Evolutionary conservation across 23 tunicate species (phyloP).

Genomic region (Ciona savignyi): DNA sequence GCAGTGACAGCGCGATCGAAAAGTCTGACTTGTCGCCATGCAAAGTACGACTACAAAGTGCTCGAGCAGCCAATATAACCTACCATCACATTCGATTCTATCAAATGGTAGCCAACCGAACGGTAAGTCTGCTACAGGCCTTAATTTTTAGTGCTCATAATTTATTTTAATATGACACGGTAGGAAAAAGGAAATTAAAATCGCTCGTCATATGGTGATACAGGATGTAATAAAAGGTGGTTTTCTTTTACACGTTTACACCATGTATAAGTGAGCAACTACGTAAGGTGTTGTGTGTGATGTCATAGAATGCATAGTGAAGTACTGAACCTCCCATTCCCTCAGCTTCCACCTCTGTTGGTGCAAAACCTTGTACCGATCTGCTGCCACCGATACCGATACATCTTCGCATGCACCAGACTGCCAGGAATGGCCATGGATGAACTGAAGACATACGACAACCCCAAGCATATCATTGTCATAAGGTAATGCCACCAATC

Average conservation of each 20-base stretch:
- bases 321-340: background rate
- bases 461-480: slow-evolving; percentile 65
- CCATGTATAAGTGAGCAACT: too few relatives aligned
- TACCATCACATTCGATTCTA: slow-evolving; percentile 49
- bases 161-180: too few relatives aligned
- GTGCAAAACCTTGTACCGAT: slow-evolving; percentile 82
- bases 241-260: too few relatives aligned
- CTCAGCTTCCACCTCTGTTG: slow-evolving; percentile 49
- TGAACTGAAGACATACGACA: slow-evolving; percentile 72
- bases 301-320: too few relatives aligned
- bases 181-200: too few relatives aligned
- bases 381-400: slow-evolving; percentile 64
- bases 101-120: slow-evolving; percentile 33
- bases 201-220: too few relatives aligned
- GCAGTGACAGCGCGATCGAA: slow-evolving; percentile 42
- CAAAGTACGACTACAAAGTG: slow-evolving; percentile 24
- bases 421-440: slow-evolving; percentile 69
- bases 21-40: slow-evolving; percentile 27
- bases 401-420: slow-evolving; percentile 57
- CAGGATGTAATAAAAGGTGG: too few relatives aligned
- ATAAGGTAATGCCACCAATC: too few relatives aligned
- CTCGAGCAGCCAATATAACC: slow-evolving; percentile 47
- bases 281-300: too few relatives aligned
- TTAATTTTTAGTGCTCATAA: too few relatives aligned
- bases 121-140: slow-evolving; percentile 40